Percentiles rank a stretch among this genome's conserved stretches.
Evolutionary conservation across 2,113 vertebrate species (phyloP).

Genomic region (Pholis gunnellus): DNA sequence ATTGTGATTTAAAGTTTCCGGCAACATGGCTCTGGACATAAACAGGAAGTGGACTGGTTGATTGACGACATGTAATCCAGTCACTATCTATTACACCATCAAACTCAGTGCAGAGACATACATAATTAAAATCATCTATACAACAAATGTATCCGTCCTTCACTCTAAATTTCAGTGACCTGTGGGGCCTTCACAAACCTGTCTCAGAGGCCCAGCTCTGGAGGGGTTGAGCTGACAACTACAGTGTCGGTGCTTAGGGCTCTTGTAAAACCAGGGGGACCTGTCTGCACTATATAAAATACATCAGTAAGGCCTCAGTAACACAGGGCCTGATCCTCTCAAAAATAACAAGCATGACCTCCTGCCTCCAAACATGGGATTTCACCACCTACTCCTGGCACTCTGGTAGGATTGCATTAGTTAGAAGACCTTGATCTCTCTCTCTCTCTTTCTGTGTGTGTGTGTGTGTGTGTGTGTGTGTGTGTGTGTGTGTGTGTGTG

Average conservation of each 20-base stretch:
- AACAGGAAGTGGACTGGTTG: background rate
- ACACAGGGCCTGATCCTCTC: constrained; percentile 57
- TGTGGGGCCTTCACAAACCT: constrained; percentile 29
- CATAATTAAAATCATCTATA: constrained; percentile 16
- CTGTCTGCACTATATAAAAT: constrained; percentile 73
- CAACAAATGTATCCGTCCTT: constrained; percentile 9
- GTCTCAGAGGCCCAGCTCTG: constrained; percentile 37
- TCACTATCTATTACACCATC: constrained; percentile 18
- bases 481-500: constrained; percentile 20
- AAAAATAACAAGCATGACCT: constrained; percentile 72
- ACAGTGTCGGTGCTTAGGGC: constrained; percentile 38
- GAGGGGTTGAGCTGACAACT: constrained; percentile 50
- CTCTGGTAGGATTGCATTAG: constrained; percentile 22
- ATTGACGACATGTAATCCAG: constrained; percentile 16
- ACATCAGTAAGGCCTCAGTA: constrained; percentile 59
- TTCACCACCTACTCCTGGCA: constrained; percentile 61
- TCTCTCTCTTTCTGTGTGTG: background rate
- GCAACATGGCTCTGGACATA: background rate
- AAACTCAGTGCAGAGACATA: constrained; percentile 20
- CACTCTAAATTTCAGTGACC: constrained; percentile 14
- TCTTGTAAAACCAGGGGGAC: constrained; percentile 73
- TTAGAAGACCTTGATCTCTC: constrained; percentile 42
- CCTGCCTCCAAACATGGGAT: constrained; percentile 50
- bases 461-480: constrained; percentile 22
- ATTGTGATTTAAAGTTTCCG: constrained; percentile 22